Conservation (phyloP, 1,140 invertebrate genomes). For the Agraylea sexmaculata region DNA sequence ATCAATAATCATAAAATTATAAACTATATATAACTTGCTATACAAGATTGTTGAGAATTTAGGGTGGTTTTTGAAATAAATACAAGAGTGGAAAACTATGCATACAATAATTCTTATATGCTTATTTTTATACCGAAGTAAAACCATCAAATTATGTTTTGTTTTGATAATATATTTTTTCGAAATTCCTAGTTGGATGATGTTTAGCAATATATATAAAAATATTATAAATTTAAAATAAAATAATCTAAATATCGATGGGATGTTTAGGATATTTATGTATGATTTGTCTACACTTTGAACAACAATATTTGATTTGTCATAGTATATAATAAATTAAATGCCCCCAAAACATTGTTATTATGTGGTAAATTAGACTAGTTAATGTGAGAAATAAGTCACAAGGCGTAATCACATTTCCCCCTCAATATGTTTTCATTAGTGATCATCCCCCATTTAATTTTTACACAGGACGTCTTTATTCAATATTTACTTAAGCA, state of each 20-base stretch:
- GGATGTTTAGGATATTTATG: not conserved
- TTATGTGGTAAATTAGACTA: slow-evolving; percentile 14
- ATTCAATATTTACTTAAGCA: slow-evolving; percentile 10
- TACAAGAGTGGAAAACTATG: too few relatives aligned
- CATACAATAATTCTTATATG: too few relatives aligned
- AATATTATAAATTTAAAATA: too few relatives aligned
- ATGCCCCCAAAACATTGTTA: slow-evolving; percentile 8
- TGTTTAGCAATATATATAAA: too few relatives aligned
- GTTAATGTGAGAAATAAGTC: slow-evolving; percentile 2
- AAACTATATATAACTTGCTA: too few relatives aligned
- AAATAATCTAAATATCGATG: not conserved
- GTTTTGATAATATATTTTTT: too few relatives aligned
- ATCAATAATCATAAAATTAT: too few relatives aligned
- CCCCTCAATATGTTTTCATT: slow-evolving; percentile 46
- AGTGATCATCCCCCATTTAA: slow-evolving; percentile 46
- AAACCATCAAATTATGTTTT: too few relatives aligned
- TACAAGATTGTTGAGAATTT: too few relatives aligned
- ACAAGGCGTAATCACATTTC: slow-evolving; percentile 35
- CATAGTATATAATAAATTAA: slow-evolving; percentile 10
- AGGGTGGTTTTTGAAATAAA: too few relatives aligned
- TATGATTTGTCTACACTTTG: not conserved
- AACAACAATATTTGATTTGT: not conserved
- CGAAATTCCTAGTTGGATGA: too few relatives aligned
- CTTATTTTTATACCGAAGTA: too few relatives aligned
- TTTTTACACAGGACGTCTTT: slow-evolving; percentile 29